Conservation (phyloP, 1,140 invertebrate species). For the Drosophila pallidifrons region DNA sequence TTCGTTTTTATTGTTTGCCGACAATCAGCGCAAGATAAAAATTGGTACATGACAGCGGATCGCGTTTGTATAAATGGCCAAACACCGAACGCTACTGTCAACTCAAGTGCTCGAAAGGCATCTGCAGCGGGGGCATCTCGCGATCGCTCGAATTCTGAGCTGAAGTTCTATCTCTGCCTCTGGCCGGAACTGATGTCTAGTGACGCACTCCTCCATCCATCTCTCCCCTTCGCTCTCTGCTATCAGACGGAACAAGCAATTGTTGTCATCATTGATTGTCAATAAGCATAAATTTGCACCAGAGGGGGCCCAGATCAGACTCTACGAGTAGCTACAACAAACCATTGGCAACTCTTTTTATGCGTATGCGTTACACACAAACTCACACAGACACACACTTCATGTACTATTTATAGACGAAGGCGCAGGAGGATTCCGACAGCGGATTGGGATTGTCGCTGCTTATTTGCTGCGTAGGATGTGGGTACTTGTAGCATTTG, state of each 20-base stretch:
- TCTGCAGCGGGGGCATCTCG: constrained; percentile 4
- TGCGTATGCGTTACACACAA: constrained; percentile 23
- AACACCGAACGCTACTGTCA: constrained; percentile 83
- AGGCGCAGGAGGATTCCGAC: constrained; percentile 7
- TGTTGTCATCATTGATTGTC: constrained; percentile 85
- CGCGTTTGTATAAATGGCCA: constrained; percentile 84
- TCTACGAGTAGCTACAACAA: constrained; percentile 33
- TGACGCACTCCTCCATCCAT: not conserved
- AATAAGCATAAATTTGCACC: constrained; percentile 84
- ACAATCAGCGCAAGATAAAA: constrained; percentile 84
- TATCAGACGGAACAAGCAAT: constrained; percentile 81
- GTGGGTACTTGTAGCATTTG: constrained; percentile 37
- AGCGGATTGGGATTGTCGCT: constrained; percentile 28
- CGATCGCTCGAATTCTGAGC: constrained; percentile 9
- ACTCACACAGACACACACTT: not conserved
- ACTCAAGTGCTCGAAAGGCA: constrained; percentile 53
- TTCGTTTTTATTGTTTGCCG: constrained; percentile 84
- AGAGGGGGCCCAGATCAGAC: constrained; percentile 59
- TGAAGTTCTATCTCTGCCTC: not conserved
- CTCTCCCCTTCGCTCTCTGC: not conserved
- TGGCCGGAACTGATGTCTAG: constrained; percentile 48
- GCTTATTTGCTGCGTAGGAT: constrained; percentile 42
- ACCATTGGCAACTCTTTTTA: constrained; percentile 40
- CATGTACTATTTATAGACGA: constrained; percentile 8
- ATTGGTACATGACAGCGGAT: constrained; percentile 84